Percentiles rank a stretch among this genome's conserved stretches.
Evolutionary conservation across 2,113 vertebrate species (phyloP).

Genomic region (Pelmatolapia mariae): DNA sequence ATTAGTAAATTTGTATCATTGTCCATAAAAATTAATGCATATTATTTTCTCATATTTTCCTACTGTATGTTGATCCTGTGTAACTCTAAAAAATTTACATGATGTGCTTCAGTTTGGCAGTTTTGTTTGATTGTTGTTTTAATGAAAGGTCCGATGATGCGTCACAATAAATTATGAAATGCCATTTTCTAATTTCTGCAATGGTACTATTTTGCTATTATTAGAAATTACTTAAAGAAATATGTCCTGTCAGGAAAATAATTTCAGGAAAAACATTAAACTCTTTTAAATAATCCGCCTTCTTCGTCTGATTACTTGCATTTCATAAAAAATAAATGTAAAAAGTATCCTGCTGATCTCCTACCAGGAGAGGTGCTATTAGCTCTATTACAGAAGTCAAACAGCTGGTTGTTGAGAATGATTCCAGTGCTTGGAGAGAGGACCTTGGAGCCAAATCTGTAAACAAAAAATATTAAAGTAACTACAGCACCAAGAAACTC

Average conservation of each 20-base stretch:
- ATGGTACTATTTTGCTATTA: rapidly evolving
- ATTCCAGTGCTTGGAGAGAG: not conserved
- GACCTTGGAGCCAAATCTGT: not conserved
- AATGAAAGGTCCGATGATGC: not conserved
- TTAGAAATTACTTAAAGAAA: not conserved
- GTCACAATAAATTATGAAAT: not conserved
- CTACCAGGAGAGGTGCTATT: rapidly evolving
- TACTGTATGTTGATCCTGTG: rapidly evolving
- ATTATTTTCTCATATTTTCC: not conserved
- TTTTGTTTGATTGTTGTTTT: too few species aligned
- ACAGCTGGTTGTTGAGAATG: not conserved
- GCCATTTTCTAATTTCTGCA: not conserved
- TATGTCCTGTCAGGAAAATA: not conserved
- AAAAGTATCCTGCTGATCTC: not conserved
- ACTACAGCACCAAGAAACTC: too few species aligned
- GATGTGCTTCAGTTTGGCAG: too few species aligned
- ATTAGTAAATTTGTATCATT: too few species aligned
- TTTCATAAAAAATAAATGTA: not conserved
- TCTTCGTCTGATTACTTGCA: not conserved
- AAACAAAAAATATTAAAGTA: rapidly evolving
- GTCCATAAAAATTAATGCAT: not conserved
- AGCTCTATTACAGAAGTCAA: rapidly evolving
- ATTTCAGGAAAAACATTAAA: not conserved
- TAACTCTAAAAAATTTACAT: not conserved
- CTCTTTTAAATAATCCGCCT: not conserved